Percentiles rank a stretch among this genome's conserved stretches.
Conservation (phyloP, 2,888 invertebrate genomes). For the Thereva unica region DNA sequence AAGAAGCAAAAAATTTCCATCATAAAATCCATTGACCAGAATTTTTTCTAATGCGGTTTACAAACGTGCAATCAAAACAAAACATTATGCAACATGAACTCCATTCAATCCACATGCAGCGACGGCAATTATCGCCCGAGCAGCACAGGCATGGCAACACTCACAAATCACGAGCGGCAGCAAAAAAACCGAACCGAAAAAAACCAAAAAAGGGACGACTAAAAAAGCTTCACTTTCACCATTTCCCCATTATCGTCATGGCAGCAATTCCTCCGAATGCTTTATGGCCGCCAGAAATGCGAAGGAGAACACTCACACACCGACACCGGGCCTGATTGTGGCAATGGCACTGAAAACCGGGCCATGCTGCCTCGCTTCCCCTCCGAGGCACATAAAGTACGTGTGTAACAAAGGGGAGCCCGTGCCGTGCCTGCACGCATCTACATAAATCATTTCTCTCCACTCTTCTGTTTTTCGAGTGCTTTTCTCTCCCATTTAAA, state of each 20-base stretch:
- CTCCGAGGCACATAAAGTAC: constrained; percentile 14
- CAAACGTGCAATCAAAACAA: neutral
- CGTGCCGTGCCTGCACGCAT: constrained; percentile 29
- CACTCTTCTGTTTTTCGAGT: constrained; percentile 23
- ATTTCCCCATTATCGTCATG: constrained; percentile 37
- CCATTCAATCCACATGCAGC: constrained; percentile 18
- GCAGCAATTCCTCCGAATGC: constrained; percentile 37
- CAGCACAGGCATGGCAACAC: neutral
- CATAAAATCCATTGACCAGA: too few relatives aligned
- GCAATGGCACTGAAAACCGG: constrained; percentile 3
- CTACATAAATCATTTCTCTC: constrained; percentile 38
- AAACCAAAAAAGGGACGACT: constrained; percentile 2
- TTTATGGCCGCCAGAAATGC: constrained; percentile 40
- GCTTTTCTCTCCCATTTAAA: constrained; percentile 36
- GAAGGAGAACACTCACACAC: constrained; percentile 29
- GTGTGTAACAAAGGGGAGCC: neutral
- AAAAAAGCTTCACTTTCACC: constrained; percentile 35
- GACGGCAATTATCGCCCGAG: constrained; percentile 37
- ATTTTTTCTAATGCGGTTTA: too few relatives aligned
- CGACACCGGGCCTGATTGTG: neutral
- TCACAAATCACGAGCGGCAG: constrained; percentile 8
- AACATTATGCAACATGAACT: neutral
- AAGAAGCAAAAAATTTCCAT: too few relatives aligned
- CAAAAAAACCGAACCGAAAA: constrained; percentile 6
- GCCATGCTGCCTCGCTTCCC: constrained; percentile 10